phyloP scores from a whole-genome alignment of 2,797 vertebrate species.

The Oreochromis mossambicus region DNA sequence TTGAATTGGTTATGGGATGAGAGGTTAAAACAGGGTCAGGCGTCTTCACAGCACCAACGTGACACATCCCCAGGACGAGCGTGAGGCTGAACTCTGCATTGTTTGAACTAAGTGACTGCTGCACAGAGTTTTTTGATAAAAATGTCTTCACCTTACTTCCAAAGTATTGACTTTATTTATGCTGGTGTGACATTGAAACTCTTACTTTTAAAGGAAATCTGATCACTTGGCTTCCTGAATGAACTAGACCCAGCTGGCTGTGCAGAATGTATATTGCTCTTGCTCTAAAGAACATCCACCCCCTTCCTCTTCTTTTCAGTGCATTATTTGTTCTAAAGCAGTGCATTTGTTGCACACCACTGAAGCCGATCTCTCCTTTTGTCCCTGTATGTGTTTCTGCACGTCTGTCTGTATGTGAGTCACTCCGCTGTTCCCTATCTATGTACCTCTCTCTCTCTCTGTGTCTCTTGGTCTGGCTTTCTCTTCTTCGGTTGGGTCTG shows the following conservation, averaged over 20 bases:
- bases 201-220: neutral
- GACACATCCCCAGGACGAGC: neutral
- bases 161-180: neutral
- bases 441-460: neutral
- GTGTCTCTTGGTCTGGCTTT: neutral
- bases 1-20: conserved; percentile 10
- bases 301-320: conserved; percentile 14
- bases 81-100: neutral
- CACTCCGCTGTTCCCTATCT: conserved; percentile 15
- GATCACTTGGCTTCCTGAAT: neutral
- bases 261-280: neutral
- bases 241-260: neutral
- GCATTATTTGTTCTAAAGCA: conserved; percentile 28
- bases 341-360: conserved; percentile 21
- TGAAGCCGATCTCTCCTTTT: conserved; percentile 34
- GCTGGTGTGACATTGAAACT: neutral
- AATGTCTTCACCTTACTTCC: neutral
- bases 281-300: neutral
- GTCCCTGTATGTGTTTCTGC: conserved; percentile 28
- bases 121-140: neutral
- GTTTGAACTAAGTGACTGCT: neutral
- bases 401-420: conserved; percentile 33
- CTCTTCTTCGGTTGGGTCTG: conserved; percentile 33
- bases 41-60: neutral
- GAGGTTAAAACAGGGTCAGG: conserved; percentile 43